These are phyloP conservation scores for Sycon ciliatum DNA, from an alignment of 37 sponge, comb jelly and placozoan species.

Conservation along the genomic window DNA sequence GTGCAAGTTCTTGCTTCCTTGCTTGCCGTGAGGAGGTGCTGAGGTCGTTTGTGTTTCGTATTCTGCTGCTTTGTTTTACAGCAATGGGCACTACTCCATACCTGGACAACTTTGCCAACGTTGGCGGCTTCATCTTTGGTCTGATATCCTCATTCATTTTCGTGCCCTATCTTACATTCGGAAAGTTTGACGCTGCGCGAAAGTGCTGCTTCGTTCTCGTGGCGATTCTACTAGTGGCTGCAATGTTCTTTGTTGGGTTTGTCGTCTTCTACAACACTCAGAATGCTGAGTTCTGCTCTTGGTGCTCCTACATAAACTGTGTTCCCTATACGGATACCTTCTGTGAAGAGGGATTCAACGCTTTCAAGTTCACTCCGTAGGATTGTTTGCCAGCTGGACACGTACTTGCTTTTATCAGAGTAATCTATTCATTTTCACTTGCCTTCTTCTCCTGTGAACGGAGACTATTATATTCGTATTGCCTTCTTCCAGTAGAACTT, in stretches of 20 bases:
- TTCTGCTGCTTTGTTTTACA: conserved; percentile 16
- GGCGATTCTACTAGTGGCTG: not conserved
- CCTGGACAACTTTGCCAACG: conserved; percentile 10
- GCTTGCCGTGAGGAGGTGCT: too few relatives aligned
- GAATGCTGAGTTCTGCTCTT: conserved; percentile 12
- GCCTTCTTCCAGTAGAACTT: too few relatives aligned
- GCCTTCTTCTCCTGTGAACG: too few relatives aligned
- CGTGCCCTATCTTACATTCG: not conserved
- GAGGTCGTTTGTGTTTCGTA: too few relatives aligned
- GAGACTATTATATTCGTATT: too few relatives aligned
- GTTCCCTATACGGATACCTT: conserved; percentile 31
- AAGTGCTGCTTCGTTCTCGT: not conserved
- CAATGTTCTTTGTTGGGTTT: not conserved
- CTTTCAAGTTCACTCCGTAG: too few relatives aligned
- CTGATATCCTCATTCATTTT: not conserved
- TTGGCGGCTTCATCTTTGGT: conserved; percentile 12
- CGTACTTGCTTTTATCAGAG: too few relatives aligned
- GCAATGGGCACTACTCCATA: conserved; percentile 18
- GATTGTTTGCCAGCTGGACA: too few relatives aligned
- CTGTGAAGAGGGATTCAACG: conserved; percentile 35
- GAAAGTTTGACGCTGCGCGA: not conserved
- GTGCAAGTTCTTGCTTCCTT: too few relatives aligned
- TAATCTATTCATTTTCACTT: too few relatives aligned
- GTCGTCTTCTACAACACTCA: conserved; percentile 16
- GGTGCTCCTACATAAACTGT: conserved; percentile 12